Conservation (phyloP, 2,888 invertebrate genomes). For the Melieria picta region DNA sequence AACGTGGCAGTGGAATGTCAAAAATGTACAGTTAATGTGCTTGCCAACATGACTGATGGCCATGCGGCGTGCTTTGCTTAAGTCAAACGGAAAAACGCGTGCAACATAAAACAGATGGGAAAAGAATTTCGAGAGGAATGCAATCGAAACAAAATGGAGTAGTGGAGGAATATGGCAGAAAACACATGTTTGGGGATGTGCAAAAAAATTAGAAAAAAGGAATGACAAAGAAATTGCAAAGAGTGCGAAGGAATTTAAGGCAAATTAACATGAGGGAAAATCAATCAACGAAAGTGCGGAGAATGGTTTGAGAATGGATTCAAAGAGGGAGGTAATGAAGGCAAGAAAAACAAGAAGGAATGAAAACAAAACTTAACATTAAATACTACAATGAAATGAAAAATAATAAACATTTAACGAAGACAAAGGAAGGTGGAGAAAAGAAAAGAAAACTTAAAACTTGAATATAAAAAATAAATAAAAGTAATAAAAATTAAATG, state of each 20-base stretch:
- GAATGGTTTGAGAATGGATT: too few species aligned
- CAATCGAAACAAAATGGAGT: not conserved
- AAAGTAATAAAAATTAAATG: not conserved
- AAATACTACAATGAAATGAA: not conserved
- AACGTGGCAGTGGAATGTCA: too few species aligned
- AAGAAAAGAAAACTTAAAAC: not conserved
- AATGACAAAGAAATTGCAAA: too few species aligned
- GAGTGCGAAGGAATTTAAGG: too few species aligned
- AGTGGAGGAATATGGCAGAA: not conserved
- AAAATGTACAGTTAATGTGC: too few species aligned
- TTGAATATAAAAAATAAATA: constrained; percentile 2
- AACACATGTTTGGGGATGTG: not conserved
- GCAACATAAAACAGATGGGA: not conserved
- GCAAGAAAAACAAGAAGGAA: not conserved
- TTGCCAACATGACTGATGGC: too few species aligned
- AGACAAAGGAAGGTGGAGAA: not conserved
- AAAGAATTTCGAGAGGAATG: not conserved
- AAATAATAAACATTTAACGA: not conserved
- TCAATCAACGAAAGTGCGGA: too few species aligned
- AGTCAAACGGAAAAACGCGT: not conserved
- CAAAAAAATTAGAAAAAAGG: too few species aligned
- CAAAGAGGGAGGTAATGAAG: not conserved
- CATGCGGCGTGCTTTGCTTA: too few species aligned
- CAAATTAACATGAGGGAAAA: too few species aligned
- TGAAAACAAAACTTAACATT: not conserved